These are phyloP conservation scores for Pocillopora meandrina DNA, from an alignment of 92 coral and sea anemone genomes.

Conservation along the genomic window DNA sequence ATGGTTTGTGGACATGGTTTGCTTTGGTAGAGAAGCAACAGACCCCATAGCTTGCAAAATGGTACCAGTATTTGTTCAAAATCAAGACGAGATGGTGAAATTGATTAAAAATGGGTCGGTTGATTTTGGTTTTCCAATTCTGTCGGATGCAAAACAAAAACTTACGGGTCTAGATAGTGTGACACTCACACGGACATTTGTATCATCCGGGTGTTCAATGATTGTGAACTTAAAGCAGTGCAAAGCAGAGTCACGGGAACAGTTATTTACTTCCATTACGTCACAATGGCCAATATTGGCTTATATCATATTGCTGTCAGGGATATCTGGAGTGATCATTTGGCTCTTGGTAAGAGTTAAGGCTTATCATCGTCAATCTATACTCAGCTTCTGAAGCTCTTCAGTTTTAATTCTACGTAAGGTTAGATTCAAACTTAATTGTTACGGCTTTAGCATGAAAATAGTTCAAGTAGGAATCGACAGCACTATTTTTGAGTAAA, in stretches of 20 bases:
- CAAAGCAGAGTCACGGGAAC: constrained; percentile 23
- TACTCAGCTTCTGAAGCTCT: too few species aligned
- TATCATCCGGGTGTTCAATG: constrained; percentile 33
- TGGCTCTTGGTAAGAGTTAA: not conserved
- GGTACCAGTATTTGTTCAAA: constrained; percentile 10
- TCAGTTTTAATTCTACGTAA: too few species aligned
- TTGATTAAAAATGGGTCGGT: constrained; percentile 9
- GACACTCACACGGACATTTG: constrained; percentile 26
- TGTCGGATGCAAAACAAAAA: not conserved
- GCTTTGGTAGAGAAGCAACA: not conserved
- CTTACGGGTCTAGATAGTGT: not conserved
- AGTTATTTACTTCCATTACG: constrained; percentile 32
- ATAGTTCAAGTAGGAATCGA: too few species aligned
- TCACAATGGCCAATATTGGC: constrained; percentile 42
- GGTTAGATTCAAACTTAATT: too few species aligned
- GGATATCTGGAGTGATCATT: constrained; percentile 5
- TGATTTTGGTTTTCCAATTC: constrained; percentile 45
- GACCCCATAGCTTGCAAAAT: not conserved
- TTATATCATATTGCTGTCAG: constrained; percentile 17
- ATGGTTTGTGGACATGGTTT: not conserved
- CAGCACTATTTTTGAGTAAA: too few species aligned
- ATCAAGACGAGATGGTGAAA: constrained; percentile 1
- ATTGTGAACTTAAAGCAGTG: constrained; percentile 45
- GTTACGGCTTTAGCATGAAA: too few species aligned
- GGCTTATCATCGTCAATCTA: too few species aligned